phyloP scores from a whole-genome alignment of 1,140 invertebrate species.

The Lordiphosa collinella region DNA sequence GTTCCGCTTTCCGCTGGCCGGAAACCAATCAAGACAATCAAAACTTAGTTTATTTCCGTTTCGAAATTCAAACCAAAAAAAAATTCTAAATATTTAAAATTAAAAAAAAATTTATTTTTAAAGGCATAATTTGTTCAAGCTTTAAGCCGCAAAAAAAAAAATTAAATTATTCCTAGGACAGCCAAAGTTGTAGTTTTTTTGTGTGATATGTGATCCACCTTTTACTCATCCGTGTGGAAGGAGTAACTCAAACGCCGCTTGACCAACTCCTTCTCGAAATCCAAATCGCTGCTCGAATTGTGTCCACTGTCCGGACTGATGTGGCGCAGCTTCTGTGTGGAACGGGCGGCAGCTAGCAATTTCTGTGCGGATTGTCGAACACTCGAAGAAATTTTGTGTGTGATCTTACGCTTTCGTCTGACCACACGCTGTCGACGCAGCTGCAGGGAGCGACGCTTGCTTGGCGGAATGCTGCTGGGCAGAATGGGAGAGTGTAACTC shows the following conservation, averaged over 20 bases:
- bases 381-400: slow-evolving; percentile 40
- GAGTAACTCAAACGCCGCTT: slow-evolving; percentile 71
- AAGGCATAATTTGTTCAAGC: no score
- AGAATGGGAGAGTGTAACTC: slow-evolving; percentile 33
- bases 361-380: slow-evolving; percentile 53
- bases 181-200: slow-evolving; percentile 5
- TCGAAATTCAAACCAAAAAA: no score
- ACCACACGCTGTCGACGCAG: slow-evolving; percentile 47
- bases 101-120: no score
- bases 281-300: slow-evolving; percentile 58
- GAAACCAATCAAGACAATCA: no score
- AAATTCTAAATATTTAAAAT: no score
- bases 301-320: slow-evolving; percentile 74
- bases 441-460: slow-evolving; percentile 36
- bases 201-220: slow-evolving; percentile 9
- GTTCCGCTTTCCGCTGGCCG: no score
- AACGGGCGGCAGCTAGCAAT: slow-evolving; percentile 32
- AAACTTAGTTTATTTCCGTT: no score
- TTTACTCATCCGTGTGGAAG: slow-evolving; percentile 50
- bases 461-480: no score
- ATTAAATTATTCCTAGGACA: slow-evolving; percentile 3
- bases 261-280: slow-evolving; percentile 37
- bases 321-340: slow-evolving; percentile 49
- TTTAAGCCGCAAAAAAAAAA: no score
- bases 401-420: slow-evolving; percentile 49